Percentiles rank a stretch among this genome's conserved stretches.
These are phyloP conservation scores for Phrynocephalus guinanensis DNA, from an alignment of 2,797 vertebrate genomes.

Conservation along the genomic window DNA sequence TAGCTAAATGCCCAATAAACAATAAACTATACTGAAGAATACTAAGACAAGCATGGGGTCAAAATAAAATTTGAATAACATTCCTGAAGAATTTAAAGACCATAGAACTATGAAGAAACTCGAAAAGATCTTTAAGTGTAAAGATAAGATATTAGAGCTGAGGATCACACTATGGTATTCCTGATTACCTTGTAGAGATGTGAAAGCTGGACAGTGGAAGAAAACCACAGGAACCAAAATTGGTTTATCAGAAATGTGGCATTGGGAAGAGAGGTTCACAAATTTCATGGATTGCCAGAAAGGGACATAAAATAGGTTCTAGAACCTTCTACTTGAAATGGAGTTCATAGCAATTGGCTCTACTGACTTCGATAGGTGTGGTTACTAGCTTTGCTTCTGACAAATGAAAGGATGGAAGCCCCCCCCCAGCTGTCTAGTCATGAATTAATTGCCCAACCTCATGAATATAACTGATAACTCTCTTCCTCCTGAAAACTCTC, in stretches of 20 bases:
- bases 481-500: not conserved
- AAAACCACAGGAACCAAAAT: not conserved
- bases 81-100: too few relatives aligned
- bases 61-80: too few relatives aligned
- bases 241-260: not conserved
- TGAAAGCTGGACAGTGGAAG: too few relatives aligned
- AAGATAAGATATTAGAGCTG: too few relatives aligned
- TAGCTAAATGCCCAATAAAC: too few relatives aligned
- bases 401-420: not conserved
- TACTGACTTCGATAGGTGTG: conserved; percentile 11
- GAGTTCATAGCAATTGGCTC: not conserved
- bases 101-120: too few relatives aligned
- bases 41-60: too few relatives aligned
- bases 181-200: too few relatives aligned
- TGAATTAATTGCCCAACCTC: not conserved
- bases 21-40: too few relatives aligned
- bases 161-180: too few relatives aligned
- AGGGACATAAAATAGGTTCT: too few relatives aligned
- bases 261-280: not conserved
- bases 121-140: too few relatives aligned
- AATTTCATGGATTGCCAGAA: not conserved
- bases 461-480: not conserved
- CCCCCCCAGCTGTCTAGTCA: not conserved
- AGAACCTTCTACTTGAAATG: not conserved
- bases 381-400: not conserved